Base-by-base conservation (phyloP, 30 jellyfish, hydroid and myxozoan genomes). In the Hydra vulgaris region DNA sequence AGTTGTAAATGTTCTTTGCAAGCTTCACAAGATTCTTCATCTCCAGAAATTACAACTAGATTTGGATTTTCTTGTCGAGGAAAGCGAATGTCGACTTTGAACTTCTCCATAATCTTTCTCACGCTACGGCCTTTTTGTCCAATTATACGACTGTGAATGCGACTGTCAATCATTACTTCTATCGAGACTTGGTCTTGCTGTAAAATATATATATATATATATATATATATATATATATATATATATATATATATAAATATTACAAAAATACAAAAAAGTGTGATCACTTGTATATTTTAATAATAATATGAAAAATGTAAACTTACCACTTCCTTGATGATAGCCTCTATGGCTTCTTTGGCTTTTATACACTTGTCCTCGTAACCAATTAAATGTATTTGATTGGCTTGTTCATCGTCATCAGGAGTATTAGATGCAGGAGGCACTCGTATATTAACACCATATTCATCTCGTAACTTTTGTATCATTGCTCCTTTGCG, bases 1-100 rank as follows among this genome's bases (percentile, higher is more conserved):
- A 79, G 83, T 1, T 79, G 95, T 80, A 90, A 71, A 70, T 90
- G 95, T 71, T 90, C 97, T 77, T 90, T 90, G 82, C 97, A 90
- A 25, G 84, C 94, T 20, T 90, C 97, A 52, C 73, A 87, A 21
- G 85, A 84, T 78, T 90, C 95, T 68, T 90, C 97, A 21, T 80
- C 85, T 21, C 97, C 97, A 70, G 96, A 85, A 26, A 89, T 85
- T 8, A 86, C 82, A 22, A 90, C 92, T 18, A 70, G 72, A 66
- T 83, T 85, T 21, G 83, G 92, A 20, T 78, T 79, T 0, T 85
- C 84, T 25, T 82, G 88, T 53, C 94, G 88, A 22, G 97, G 97
- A 85, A 90, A 90, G 15, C 97, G 97, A 70, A 90, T 90, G 86
- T 90, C 97, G 55, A 90, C 97, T 15, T 83, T 86, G 76, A 76